These are phyloP conservation scores for Schizopygopsis malacanthus DNA, from an alignment of 2,797 vertebrate species.

Conservation along the genomic window DNA sequence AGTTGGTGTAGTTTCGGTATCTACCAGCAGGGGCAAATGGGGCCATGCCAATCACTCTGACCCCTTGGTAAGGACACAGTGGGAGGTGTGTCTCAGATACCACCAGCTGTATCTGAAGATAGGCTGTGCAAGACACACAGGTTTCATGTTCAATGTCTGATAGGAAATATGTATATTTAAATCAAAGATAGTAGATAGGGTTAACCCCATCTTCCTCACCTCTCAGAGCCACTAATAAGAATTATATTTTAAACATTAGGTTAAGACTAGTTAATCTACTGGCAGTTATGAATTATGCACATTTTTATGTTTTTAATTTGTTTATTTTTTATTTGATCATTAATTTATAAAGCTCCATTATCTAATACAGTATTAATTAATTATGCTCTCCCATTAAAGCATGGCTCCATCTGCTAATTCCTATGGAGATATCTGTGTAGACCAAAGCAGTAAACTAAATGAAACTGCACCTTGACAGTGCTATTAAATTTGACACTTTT, in stretches of 20 bases:
- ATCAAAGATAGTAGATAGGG: background rate
- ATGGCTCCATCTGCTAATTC: background rate
- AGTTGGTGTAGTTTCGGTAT: background rate
- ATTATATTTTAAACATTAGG: background rate
- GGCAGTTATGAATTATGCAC: background rate
- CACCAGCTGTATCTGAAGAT: constrained; percentile 36
- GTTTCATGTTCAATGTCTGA: constrained; percentile 11
- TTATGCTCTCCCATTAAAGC: background rate
- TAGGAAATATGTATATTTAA: background rate
- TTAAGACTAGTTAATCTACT: background rate
- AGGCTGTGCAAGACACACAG: background rate
- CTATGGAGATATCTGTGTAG: background rate
- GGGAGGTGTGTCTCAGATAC: constrained; percentile 20
- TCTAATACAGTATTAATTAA: background rate
- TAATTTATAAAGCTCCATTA: background rate
- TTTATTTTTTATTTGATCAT: background rate
- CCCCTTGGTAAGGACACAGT: constrained; percentile 1
- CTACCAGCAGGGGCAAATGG: constrained; percentile 14
- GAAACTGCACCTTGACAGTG: background rate
- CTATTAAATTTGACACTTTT: background rate
- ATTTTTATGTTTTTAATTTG: background rate
- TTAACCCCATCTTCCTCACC: background rate
- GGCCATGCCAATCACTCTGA: background rate
- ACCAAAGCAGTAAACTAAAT: background rate
- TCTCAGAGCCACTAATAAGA: background rate